A percentile compares a stretch with the other conserved stretches of the same genome.
Evolutionary conservation across 2,113 vertebrate species (phyloP).

Genomic region (Suncus etruscus): DNA sequence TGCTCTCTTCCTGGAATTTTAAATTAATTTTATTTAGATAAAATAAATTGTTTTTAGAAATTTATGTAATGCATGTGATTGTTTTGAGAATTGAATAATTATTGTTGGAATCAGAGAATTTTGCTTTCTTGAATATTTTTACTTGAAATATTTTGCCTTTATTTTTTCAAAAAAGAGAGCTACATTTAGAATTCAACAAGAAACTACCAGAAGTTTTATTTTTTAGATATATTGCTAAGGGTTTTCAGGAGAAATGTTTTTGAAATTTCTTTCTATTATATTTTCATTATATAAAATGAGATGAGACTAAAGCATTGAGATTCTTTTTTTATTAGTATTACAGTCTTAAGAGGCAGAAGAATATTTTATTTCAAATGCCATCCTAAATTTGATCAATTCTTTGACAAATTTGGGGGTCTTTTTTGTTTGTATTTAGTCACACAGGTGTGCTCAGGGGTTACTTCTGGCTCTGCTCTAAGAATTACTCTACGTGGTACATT

Average conservation of each 20-base stretch:
- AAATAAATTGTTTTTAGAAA: no score
- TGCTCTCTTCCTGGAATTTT: no score
- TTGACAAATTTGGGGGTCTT: not conserved
- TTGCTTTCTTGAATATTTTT: conserved; percentile 29
- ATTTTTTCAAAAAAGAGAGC: not conserved
- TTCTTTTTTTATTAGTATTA: conserved; percentile 3
- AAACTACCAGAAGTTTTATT: conserved; percentile 50
- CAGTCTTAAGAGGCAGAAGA: conserved; percentile 27
- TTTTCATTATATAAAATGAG: conserved; percentile 41
- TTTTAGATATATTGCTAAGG: not conserved
- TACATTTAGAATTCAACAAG: conserved; percentile 26
- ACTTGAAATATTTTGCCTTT: conserved; percentile 53
- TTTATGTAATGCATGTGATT: not conserved
- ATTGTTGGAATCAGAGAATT: conserved; percentile 43
- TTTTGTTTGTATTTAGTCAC: no score
- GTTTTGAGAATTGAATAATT: conserved; percentile 52
- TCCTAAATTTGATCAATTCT: conserved; percentile 46
- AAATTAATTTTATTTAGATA: no score
- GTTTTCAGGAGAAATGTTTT: conserved; percentile 16
- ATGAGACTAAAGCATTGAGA: conserved; percentile 5
- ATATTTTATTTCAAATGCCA: conserved; percentile 19
- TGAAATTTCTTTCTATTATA: not conserved
- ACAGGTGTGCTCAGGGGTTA: no score
- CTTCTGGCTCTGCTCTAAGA: no score
- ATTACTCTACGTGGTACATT: no score